These are phyloP conservation scores for Intellagama lesueurii DNA, from an alignment of 2,797 vertebrate genomes.

Conservation along the genomic window DNA sequence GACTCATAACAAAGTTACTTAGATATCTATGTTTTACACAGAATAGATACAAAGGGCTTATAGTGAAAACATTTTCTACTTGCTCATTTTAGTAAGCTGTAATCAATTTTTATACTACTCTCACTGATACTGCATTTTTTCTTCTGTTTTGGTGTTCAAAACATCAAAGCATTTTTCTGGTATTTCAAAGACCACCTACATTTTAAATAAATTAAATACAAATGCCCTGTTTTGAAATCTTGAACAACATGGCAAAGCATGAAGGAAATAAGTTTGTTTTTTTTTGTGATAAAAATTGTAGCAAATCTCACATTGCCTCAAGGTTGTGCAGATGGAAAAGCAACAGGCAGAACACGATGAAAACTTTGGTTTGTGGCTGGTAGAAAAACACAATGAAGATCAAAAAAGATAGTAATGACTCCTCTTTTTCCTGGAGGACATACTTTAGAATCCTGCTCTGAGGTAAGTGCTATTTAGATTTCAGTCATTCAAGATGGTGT, in stretches of 20 bases:
- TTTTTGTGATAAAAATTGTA: neutral
- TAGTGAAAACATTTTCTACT: neutral
- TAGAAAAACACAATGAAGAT: neutral
- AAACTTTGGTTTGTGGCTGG: neutral
- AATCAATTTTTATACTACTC: neutral
- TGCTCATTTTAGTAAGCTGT: neutral
- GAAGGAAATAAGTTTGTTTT: neutral
- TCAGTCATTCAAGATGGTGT: neutral
- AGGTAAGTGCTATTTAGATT: neutral
- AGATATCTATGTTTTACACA: neutral
- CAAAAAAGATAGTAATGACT: neutral
- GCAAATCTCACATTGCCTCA: neutral
- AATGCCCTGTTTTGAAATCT: neutral
- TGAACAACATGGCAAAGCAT: neutral
- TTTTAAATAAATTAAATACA: conserved; percentile 20
- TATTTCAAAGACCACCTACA: neutral
- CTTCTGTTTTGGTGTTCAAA: neutral
- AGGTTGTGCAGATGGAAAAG: neutral
- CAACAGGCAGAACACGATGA: neutral
- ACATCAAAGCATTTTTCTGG: neutral
- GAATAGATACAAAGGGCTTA: neutral
- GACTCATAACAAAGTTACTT: too few species aligned
- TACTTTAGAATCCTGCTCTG: neutral
- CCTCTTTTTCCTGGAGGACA: neutral
- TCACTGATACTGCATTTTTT: neutral